Evolutionary conservation across 1,140 invertebrate genomes (phyloP).

Genomic region (Cydia splendana): DNA sequence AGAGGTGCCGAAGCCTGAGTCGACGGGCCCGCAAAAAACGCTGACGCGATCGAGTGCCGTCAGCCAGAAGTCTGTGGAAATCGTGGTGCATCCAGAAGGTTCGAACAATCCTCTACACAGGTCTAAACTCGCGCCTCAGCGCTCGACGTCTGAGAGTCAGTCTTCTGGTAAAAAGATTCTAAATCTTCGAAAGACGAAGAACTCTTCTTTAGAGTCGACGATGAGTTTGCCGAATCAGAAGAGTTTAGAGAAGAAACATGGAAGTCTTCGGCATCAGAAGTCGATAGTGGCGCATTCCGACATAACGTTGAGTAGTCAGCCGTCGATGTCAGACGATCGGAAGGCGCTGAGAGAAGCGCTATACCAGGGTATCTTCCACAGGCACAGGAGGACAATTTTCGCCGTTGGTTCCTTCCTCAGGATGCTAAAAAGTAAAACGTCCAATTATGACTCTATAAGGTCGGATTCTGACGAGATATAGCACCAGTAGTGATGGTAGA

Average conservation of each 20-base stretch:
- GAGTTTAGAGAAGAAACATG: constrained; percentile 77
- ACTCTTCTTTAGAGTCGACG: constrained; percentile 78
- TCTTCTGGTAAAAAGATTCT: constrained; percentile 71
- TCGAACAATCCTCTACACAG: constrained; percentile 74
- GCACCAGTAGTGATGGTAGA: constrained; percentile 54
- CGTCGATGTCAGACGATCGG: constrained; percentile 84
- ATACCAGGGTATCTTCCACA: constrained; percentile 90
- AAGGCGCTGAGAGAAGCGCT: constrained; percentile 87
- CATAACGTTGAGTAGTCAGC: constrained; percentile 76
- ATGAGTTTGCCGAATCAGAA: constrained; percentile 79
- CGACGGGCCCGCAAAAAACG: constrained; percentile 61
- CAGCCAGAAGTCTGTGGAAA: constrained; percentile 81
- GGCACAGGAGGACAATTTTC: constrained; percentile 88
- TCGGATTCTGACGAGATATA: constrained; percentile 80
- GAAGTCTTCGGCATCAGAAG: constrained; percentile 73
- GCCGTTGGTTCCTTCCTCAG: constrained; percentile 89
- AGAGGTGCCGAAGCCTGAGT: constrained; percentile 64
- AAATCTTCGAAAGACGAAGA: constrained; percentile 75
- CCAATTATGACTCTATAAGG: constrained; percentile 89
- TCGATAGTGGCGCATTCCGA: constrained; percentile 76
- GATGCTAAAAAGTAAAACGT: constrained; percentile 89
- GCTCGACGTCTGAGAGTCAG: constrained; percentile 73
- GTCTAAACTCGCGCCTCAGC: constrained; percentile 71
- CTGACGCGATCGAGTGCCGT: constrained; percentile 79
- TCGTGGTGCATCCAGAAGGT: constrained; percentile 68